Base-by-base conservation (phyloP, 1,140 invertebrate species). In the Bombus breviceps region DNA sequence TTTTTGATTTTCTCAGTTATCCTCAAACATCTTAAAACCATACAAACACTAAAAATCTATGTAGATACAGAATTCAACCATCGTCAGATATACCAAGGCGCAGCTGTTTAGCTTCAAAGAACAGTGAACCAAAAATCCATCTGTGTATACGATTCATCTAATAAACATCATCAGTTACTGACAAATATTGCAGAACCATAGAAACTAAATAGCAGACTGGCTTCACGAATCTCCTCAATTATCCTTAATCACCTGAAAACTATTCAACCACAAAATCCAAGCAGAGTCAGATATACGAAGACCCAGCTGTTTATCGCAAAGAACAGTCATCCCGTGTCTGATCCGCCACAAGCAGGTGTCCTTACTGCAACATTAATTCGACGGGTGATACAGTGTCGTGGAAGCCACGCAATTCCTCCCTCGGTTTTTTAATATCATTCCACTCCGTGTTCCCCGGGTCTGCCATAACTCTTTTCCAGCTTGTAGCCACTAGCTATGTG, bases 391-490 rank as follows among this genome's bases (percentile, higher is more conserved):
- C n/a, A n/a, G n/a, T 78, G 18, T 18, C n/a, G n/a, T 32, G 8
- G 59, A 32, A 9, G 59, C 39, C 25, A 10, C 25, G 41, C 43
- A 68, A 68, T 72, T n/a, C 47, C 69, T 53, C 81, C 47, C 22
- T 57, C 47, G 12, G 43, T 75, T 59, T 76, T 76, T 66, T 64
- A 43, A 34, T 64, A 43, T 82, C 39, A 75, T 64, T 62, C 57
- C 53, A 25, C 53, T 32, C 15, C 15, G 53, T 41, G 28, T 41
- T 37, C 28, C 3, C 53, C 39, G 22, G 9, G 28, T 18, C 22
- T 43, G 25, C 37, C 72, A 43, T 66, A 76, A 76, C 59, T 83
- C 81, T 83, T 83, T 28, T 34, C 25, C 64, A 66, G 32, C 32
- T 15, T 22, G 18, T 34, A 68, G 32, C 32, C 66, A 68, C 64